phyloP scores from a whole-genome alignment of 2,797 vertebrate species.

The Spinibarbus caldwelli region DNA sequence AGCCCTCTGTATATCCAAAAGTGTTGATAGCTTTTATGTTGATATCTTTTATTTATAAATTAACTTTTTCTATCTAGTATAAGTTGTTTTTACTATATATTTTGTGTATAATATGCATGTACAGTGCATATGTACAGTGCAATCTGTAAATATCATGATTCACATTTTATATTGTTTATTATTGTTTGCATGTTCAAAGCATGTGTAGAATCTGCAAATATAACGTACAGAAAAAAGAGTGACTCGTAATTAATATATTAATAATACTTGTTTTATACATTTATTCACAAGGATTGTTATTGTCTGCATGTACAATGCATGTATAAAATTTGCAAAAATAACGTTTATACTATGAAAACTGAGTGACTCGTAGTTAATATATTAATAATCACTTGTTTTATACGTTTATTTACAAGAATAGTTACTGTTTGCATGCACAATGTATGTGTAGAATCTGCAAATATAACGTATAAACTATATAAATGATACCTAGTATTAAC shows the following conservation, averaged over 20 bases:
- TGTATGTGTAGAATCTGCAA: neutral
- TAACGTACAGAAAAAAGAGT: neutral
- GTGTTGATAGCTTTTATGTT: no score
- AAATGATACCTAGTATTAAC: no score
- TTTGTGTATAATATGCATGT: neutral
- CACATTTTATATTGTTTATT: neutral
- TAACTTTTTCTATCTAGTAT: neutral
- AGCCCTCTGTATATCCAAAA: no score
- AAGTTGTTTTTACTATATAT: neutral
- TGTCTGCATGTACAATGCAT: neutral
- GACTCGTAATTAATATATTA: neutral
- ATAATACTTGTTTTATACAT: neutral
- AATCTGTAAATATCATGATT: neutral
- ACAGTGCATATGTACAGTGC: neutral
- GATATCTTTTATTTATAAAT: neutral
- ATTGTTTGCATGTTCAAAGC: neutral
- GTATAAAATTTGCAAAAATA: neutral
- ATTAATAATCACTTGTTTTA: neutral
- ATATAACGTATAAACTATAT: neutral
- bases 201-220: neutral
- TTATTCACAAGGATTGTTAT: neutral
- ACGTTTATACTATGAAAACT: neutral
- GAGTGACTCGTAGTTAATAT: neutral
- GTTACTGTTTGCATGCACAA: neutral
- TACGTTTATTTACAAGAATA: neutral